Conservation (phyloP, 2,797 vertebrate genomes). For the Meda fulgida region DNA sequence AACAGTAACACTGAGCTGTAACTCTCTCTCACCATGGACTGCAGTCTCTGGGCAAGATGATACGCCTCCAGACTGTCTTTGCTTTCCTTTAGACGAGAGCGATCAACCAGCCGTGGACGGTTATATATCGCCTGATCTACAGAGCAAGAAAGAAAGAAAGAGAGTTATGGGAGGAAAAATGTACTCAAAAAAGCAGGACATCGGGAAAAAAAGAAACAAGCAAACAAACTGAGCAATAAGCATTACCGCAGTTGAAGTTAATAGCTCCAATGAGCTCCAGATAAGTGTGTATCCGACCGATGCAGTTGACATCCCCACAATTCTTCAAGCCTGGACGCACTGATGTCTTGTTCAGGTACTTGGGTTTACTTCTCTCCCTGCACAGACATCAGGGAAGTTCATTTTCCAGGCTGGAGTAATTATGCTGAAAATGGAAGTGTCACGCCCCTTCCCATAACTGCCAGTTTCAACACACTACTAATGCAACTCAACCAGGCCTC, state of each 20-base stretch:
- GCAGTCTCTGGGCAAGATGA: constrained; percentile 91
- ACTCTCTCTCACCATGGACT: constrained; percentile 86
- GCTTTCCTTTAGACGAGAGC: constrained; percentile 83
- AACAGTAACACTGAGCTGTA: neutral
- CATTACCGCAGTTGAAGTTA: constrained; percentile 95
- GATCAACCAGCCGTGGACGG: constrained; percentile 86
- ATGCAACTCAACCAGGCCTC: no score
- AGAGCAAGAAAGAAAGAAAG: neutral
- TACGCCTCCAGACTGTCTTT: constrained; percentile 88
- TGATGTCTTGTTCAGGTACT: constrained; percentile 97
- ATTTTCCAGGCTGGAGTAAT: neutral
- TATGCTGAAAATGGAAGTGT: neutral
- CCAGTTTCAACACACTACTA: no score
- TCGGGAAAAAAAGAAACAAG: neutral
- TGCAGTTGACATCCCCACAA: constrained; percentile 98
- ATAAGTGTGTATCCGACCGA: constrained; percentile 96
- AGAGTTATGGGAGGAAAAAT: neutral
- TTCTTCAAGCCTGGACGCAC: constrained; percentile 97
- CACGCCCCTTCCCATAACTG: no score
- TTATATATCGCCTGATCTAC: constrained; percentile 95
- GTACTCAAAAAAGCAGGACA: neutral
- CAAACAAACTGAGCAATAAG: neutral
- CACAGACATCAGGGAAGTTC: neutral
- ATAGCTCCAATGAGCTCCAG: constrained; percentile 96
- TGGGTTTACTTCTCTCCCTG: constrained; percentile 92